Evolutionary conservation across 2,797 vertebrate genomes (phyloP), one percentile per base, ranked within the genome.

Genomic region (Melanotaenia nigrans): DNA sequence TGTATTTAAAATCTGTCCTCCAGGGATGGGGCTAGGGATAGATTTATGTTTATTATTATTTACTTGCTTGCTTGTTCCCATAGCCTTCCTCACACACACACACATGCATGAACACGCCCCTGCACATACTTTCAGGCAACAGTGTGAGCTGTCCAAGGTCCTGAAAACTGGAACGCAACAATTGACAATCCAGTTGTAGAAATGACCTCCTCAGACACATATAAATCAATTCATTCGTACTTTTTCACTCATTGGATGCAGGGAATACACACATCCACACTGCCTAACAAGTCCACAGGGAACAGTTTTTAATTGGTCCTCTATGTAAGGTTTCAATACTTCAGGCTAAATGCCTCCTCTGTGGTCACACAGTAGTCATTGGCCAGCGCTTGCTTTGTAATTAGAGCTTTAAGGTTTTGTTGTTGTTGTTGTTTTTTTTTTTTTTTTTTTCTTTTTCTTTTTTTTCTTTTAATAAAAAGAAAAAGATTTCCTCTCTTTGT

Each of bases 21-120:
- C 56, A 71, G 89, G 85, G 65, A 77, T 67, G 59, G 68, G 66
- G 77, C 81, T 78, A 83, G 71, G 60, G 67, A 83, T 79, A 88
- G 87, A 92, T 90, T 86, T 82, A 86, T 86, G 84, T 73, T 90
- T 88, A 85, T 87, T 90, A 88, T 89, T 89, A 84, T 88, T 84
- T 85, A 86, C 85, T 85, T 78, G 68, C 83, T 60, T 65, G 51
- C 64, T 49, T 57, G 5, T 53, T 51, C 47, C 49, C 65, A 54
- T 53, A 77, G 67, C 47, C 22, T 70, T 14, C n/a, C 53, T 60
- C 51, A 9, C 40, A 35, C 54, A 66, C 61, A 32, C 30, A 66
- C 35, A 30, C 36, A 45, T 11, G 65, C 25, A 65, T 24, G n/a
- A 54, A 16, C 5, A 13, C 28, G 10, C 54, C 20, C 38, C 40